Evolutionary conservation across 2,888 invertebrate species (phyloP).

Genomic region (Melieria omissa): DNA sequence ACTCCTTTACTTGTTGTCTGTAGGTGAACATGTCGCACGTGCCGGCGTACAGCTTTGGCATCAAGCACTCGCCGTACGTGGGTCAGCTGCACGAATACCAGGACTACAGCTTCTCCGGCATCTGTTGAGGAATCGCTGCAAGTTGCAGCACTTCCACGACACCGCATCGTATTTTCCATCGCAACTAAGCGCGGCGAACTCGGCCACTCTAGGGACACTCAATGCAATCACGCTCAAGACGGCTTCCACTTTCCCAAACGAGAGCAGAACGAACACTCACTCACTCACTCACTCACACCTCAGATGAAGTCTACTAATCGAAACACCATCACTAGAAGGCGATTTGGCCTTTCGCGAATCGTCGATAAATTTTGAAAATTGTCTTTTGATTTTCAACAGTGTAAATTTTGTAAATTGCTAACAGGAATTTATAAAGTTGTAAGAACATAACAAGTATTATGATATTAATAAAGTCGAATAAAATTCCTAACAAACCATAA

Average conservation of each 20-base stretch:
- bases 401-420: slow-evolving; percentile 31
- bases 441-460: neutral
- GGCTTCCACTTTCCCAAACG: neutral
- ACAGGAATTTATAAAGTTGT: neutral
- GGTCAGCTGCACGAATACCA: slow-evolving; percentile 67
- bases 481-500: slow-evolving; percentile 11
- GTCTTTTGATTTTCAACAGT: neutral
- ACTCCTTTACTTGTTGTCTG: slow-evolving; percentile 45
- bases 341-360: too few species aligned
- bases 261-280: neutral
- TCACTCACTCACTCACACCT: neutral
- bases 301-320: too few species aligned
- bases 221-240: neutral
- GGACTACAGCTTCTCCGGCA: slow-evolving; percentile 59
- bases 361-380: too few species aligned
- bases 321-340: too few species aligned
- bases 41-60: slow-evolving; percentile 83
- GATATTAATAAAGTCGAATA: neutral
- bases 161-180: too few species aligned
- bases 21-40: slow-evolving; percentile 74
- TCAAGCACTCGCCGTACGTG: slow-evolving; percentile 84
- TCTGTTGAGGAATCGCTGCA: slow-evolving; percentile 50
- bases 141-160: too few species aligned
- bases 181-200: too few species aligned
- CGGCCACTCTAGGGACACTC: neutral